These are phyloP conservation scores for Hypotaenidia philippensis DNA, from an alignment of 2,797 vertebrate genomes.

Conservation along the genomic window DNA sequence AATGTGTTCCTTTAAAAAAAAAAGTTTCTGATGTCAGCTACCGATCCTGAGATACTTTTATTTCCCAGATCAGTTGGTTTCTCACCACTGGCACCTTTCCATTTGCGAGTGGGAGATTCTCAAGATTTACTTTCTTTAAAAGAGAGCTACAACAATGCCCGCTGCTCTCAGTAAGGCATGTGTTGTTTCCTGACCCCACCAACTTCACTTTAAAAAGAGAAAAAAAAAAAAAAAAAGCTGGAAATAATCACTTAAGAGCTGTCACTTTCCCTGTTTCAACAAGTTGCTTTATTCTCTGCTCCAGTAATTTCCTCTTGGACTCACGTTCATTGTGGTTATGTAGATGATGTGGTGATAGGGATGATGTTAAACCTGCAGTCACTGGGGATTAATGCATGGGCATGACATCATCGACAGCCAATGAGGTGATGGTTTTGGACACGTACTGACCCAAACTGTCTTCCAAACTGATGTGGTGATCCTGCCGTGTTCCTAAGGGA, in stretches of 20 bases:
- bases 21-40: not conserved
- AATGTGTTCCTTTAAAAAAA: not conserved
- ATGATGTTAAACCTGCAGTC: slow-evolving; percentile 70
- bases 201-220: slow-evolving; percentile 3
- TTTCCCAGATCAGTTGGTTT: not conserved
- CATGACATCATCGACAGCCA: slow-evolving; percentile 78
- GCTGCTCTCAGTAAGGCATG: not conserved
- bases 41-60: not conserved
- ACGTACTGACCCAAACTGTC: slow-evolving; percentile 43
- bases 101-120: not conserved
- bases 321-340: not conserved
- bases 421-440: slow-evolving; percentile 64
- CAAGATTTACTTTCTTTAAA: not conserved
- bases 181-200: slow-evolving; percentile 23
- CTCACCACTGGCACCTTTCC: not conserved
- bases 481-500: not conserved
- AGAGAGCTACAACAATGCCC: not conserved
- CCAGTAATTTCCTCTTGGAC: slow-evolving; percentile 15
- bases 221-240: not conserved
- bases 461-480: slow-evolving; percentile 7
- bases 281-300: slow-evolving; percentile 50
- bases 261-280: slow-evolving; percentile 44
- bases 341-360: slow-evolving; percentile 28
- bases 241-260: not conserved
- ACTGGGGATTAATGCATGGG: slow-evolving; percentile 59